A percentile compares a stretch with the other conserved stretches of the same genome.
Conservation (phyloP, 2,797 vertebrate species). For the Enteromius mattozi region DNA sequence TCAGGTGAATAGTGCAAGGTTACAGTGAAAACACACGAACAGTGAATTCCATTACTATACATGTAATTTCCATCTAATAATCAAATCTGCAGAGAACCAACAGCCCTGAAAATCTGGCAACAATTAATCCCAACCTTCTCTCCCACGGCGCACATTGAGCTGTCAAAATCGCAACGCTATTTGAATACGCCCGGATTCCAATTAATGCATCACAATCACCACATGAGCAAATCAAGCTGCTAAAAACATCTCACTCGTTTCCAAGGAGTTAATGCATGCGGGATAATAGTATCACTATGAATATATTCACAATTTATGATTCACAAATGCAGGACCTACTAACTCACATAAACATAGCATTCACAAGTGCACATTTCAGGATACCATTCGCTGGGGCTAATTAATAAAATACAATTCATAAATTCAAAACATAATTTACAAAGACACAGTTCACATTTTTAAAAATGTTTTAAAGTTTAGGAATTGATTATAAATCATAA, state of each 20-base stretch:
- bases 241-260: conserved; percentile 48
- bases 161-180: conserved; percentile 49
- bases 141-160: conserved; percentile 51
- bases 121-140: conserved; percentile 22
- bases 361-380: background rate
- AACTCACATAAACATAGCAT: background rate
- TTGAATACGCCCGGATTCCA: conserved; percentile 42
- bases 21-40: background rate
- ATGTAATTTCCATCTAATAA: conserved; percentile 45
- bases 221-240: conserved; percentile 57
- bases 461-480: background rate
- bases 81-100: conserved; percentile 44
- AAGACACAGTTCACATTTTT: background rate
- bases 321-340: background rate
- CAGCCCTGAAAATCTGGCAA: conserved; percentile 46
- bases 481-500: background rate
- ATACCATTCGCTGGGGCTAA: background rate
- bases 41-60: conserved; percentile 38
- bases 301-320: background rate
- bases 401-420: background rate
- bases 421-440: background rate
- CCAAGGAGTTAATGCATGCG: conserved; percentile 47
- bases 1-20: background rate
- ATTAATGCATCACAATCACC: conserved; percentile 51
- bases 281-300: background rate